phyloP scores from a whole-genome alignment of 2,888 invertebrate species.

The Drosophila nr. medialis region DNA sequence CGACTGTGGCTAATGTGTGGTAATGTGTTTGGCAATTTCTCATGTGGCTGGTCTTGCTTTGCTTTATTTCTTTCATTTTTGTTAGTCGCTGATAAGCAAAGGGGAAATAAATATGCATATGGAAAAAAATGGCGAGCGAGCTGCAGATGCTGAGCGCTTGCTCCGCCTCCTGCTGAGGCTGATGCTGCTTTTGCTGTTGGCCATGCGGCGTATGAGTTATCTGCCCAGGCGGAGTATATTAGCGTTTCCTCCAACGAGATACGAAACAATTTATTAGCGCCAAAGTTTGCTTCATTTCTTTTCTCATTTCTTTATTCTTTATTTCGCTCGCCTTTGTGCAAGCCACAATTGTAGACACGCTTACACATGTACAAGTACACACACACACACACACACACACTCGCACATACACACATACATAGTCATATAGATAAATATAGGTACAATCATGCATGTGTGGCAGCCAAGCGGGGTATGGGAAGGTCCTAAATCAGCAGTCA shows the following conservation, averaged over 20 bases:
- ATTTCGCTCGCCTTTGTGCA: constrained; percentile 51
- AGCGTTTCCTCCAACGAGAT: constrained; percentile 58
- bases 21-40: constrained; percentile 78
- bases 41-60: constrained; percentile 55
- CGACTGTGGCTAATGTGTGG: constrained; percentile 63
- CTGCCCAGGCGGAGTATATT: constrained; percentile 63
- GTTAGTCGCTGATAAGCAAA: constrained; percentile 80
- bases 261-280: constrained; percentile 80
- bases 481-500: constrained; percentile 75
- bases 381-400: constrained; percentile 24
- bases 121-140: constrained; percentile 32
- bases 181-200: constrained; percentile 15
- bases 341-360: constrained; percentile 29
- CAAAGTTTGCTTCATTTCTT: constrained; percentile 72
- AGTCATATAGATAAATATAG: constrained; percentile 27
- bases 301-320: constrained; percentile 48
- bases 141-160: constrained; percentile 1
- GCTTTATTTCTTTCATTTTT: constrained; percentile 66
- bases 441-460: constrained; percentile 21
- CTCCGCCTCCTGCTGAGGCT: constrained; percentile 29
- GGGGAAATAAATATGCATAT: constrained; percentile 82
- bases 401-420: constrained; percentile 24
- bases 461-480: constrained; percentile 1
- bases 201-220: constrained; percentile 77
- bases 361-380: constrained; percentile 30